These are phyloP conservation scores for Actias luna DNA, from an alignment of 2,888 invertebrate species.

Conservation along the genomic window DNA sequence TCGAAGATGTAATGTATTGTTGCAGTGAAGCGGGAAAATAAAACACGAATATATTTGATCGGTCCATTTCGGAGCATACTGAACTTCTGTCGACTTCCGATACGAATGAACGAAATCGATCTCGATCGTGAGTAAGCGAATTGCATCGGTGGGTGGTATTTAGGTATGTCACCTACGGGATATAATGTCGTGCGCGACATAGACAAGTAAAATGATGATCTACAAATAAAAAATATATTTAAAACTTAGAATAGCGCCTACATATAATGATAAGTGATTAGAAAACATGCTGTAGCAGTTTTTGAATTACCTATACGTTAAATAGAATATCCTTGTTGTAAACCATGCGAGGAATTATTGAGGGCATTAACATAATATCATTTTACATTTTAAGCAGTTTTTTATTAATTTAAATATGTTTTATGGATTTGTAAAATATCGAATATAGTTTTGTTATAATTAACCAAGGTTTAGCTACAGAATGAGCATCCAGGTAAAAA, in stretches of 20 bases:
- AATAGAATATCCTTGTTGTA: no score
- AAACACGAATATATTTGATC: constrained; percentile 48
- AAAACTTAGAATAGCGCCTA: background rate
- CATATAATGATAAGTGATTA: background rate
- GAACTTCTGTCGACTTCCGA: constrained; percentile 35
- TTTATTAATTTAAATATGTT: no score
- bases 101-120: constrained; percentile 61
- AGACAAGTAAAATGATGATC: background rate
- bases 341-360: no score
- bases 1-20: constrained; percentile 49
- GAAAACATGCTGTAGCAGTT: no score
- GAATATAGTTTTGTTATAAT: no score
- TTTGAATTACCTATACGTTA: no score
- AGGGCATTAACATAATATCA: no score
- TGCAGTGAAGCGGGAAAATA: constrained; percentile 53
- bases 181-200: constrained; percentile 10
- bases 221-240: background rate
- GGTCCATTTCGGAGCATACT: constrained; percentile 51
- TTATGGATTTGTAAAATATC: no score
- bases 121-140: constrained; percentile 52
- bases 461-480: no score
- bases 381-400: no score
- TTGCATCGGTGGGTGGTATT: constrained; percentile 26
- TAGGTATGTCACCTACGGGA: constrained; percentile 20
- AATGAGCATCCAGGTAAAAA: no score